Base-by-base conservation (phyloP, 2,888 invertebrate genomes). In the Tethea ocularis region DNA sequence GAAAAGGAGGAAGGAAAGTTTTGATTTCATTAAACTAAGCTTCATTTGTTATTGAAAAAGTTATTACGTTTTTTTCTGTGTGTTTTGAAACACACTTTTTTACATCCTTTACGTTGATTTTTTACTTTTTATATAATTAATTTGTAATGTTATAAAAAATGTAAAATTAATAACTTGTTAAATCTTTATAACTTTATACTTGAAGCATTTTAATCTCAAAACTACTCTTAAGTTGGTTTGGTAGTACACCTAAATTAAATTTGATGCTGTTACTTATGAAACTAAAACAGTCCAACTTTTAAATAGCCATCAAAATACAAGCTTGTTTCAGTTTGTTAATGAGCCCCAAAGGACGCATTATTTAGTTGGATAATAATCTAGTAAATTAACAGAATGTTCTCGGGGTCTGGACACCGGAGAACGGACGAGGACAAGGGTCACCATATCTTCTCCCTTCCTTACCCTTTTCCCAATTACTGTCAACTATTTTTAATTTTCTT, bases 331-430 rank as follows among this genome's bases (percentile, higher is more conserved):
- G 46, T 46, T 61, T 54, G 63, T 56, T 61, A 73, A 77, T 69
- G 66, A 73, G 67, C 74, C 78, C 76, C 82, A 53, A 13, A 72
- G 66, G 67, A 69, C 71, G 58, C 75, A 78, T 83, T 79, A 80
- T 74, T 79, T 77, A 74, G 60, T 53, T 57, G 66, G 71, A 75
- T 80, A 78, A 78, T 82, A 79, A 81, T 82, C 78, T 75, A 66
- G 74, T 69, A 68, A 78, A 78, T 82, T 80, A 78, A 75, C 80
- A 46, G 46, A 15, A 20, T 46, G 46, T 46, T 20, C 20, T 10
- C 20, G 46, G n/a, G 46, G 41, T 3, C 41, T 71, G 69, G 62
- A 68, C 73, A 61, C 72, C 57, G 58, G 63, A 62, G 62, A 56
- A 38, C 61, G 53, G 55, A 10, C 46, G 10, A 13, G 26, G 11